Evolutionary conservation across 1,140 invertebrate genomes (phyloP).

Genomic region (Theocolax elegans): DNA sequence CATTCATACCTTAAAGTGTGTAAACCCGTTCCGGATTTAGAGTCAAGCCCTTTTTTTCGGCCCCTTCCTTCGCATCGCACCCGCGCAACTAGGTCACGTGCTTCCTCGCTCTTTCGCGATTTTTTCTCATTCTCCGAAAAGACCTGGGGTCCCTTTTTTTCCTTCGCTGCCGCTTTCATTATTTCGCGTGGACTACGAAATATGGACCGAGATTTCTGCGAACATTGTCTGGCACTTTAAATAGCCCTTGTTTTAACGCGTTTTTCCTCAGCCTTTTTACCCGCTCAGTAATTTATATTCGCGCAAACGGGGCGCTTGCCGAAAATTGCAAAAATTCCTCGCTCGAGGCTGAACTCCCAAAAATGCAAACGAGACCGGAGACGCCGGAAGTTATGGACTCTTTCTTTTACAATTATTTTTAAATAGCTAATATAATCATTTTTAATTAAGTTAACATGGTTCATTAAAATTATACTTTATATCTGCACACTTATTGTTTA

Average conservation of each 20-base stretch:
- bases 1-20: neutral
- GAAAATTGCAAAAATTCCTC: too few relatives aligned
- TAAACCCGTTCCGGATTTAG: conserved; percentile 31
- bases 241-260: neutral
- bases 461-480: too few relatives aligned
- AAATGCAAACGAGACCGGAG: too few relatives aligned
- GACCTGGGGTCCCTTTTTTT: conserved; percentile 6
- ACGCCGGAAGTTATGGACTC: too few relatives aligned
- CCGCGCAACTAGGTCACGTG: conserved; percentile 23
- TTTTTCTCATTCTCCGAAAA: conserved; percentile 14
- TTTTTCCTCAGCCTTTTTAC: neutral
- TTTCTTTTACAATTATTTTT: too few relatives aligned
- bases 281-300: conserved; percentile 9
- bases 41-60: conserved; percentile 32
- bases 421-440: too few relatives aligned
- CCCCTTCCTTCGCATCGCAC: neutral
- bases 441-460: too few relatives aligned
- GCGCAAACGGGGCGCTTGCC: neutral
- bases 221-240: conserved; percentile 28
- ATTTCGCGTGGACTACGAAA: conserved; percentile 39
- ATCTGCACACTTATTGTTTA: too few relatives aligned
- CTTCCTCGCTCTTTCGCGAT: neutral
- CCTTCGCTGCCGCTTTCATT: neutral
- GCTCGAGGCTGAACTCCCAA: too few relatives aligned
- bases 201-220: conserved; percentile 17